Percentiles rank a stretch among this genome's conserved stretches.
phyloP scores from a whole-genome alignment of 2,113 vertebrate genomes.

The Cisticola juncidis region DNA sequence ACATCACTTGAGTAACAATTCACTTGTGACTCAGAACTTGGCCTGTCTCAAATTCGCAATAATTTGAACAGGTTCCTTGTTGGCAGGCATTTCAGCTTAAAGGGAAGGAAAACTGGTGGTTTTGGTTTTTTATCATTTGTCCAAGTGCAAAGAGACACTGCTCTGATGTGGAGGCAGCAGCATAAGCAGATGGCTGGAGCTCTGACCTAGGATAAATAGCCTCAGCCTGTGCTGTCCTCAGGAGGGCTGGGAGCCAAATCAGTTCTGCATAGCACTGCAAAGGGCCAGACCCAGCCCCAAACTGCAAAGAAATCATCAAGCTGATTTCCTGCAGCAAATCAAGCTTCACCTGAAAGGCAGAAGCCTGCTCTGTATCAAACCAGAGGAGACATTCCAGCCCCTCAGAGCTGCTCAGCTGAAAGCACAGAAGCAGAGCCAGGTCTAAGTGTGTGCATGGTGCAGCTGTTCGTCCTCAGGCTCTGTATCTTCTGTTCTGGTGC shows the following conservation, averaged over 20 bases:
- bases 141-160: neutral
- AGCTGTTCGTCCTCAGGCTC: neutral
- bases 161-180: neutral
- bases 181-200: neutral
- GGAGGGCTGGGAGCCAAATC: no score
- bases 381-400: fast-evolving
- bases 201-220: neutral
- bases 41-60: fast-evolving
- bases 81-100: neutral
- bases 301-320: neutral
- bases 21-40: neutral
- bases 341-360: neutral
- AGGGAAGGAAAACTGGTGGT: neutral
- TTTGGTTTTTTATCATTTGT: neutral
- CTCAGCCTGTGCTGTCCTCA: neutral
- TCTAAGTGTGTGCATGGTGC: fast-evolving
- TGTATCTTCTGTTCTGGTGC: neutral
- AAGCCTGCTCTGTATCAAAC: neutral
- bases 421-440: neutral
- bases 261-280: neutral
- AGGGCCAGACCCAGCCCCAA: neutral
- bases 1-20: neutral
- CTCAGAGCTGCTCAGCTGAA: neutral
- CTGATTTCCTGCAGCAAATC: neutral
- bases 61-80: neutral